Evolutionary conservation across 2,113 vertebrate genomes (phyloP).

Genomic region (Corvus hawaiiensis): DNA sequence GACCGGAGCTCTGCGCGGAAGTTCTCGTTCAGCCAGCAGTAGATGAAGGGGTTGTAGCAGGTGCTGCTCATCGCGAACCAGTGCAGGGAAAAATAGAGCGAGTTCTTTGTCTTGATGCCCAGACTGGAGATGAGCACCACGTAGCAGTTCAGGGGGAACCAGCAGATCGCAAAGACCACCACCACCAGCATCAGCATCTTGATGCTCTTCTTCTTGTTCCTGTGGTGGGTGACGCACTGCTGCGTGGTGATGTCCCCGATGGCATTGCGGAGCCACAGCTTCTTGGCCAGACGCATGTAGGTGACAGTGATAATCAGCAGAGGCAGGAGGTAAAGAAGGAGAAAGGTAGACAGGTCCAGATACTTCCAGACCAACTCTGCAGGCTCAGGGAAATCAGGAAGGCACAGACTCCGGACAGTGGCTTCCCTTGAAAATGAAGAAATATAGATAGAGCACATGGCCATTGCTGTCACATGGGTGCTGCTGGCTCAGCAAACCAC

Average conservation of each 20-base stretch:
- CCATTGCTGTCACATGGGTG: background rate
- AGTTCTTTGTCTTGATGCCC: slow-evolving; percentile 41
- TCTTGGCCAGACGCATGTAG: slow-evolving; percentile 51
- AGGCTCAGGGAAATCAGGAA: slow-evolving; percentile 60
- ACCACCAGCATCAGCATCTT: slow-evolving; percentile 68
- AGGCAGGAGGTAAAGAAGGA: slow-evolving; percentile 66
- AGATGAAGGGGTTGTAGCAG: slow-evolving; percentile 81
- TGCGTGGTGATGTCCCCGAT: slow-evolving; percentile 36
- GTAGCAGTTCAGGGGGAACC: slow-evolving; percentile 66
- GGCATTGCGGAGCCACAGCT: slow-evolving; percentile 55
- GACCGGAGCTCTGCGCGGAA: slow-evolving; percentile 68
- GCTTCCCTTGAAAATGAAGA: slow-evolving; percentile 37
- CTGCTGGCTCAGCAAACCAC: background rate
- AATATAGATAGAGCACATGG: accelerated
- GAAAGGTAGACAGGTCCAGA: slow-evolving; percentile 62
- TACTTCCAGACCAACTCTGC: slow-evolving; percentile 65
- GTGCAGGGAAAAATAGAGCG: slow-evolving; percentile 60
- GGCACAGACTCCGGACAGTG: slow-evolving; percentile 55
- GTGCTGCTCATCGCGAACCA: slow-evolving; percentile 82
- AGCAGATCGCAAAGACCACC: slow-evolving; percentile 67
- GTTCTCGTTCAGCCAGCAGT: slow-evolving; percentile 77
- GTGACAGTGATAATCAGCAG: slow-evolving; percentile 41
- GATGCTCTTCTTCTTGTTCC: slow-evolving; percentile 65
- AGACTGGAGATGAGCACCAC: slow-evolving; percentile 67
- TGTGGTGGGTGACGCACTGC: slow-evolving; percentile 39